Evolutionary conservation across 2,888 invertebrate species (phyloP), one percentile per base, ranked within the genome.

Genomic region (Lacanobia wlatinum): DNA sequence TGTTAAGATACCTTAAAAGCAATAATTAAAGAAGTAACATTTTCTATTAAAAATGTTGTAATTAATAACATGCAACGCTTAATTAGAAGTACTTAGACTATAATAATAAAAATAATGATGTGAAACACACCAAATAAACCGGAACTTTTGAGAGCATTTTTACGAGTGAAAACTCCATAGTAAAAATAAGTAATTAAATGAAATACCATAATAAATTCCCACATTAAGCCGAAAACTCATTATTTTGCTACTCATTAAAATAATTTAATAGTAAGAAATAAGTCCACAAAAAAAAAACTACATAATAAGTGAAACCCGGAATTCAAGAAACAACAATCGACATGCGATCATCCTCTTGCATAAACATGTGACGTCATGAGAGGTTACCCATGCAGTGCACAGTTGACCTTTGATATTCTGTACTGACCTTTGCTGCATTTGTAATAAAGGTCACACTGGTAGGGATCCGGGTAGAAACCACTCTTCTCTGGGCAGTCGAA

Each of bases 361-460:
- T 18, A 5, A 16, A 63, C 16, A 7, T 61, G 34, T 74, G 70
- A 67, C 73, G 60, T 71, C 58, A 70, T 66, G 38, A 64, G 58
- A 64, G 46, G 64, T 71, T 59, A 58, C 34, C 18, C 60, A 64
- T 77, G 65, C 65, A 61, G 70, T 79, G 78, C 79, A 76, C 64
- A 43, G 46, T 21, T 73, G 87, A 92, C 92, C 91, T 94, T 91
- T 91, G 1, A 34, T n/a, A 8, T 48, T 62, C 6, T 91, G 87
- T 94, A 96, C 96, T 95, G 89, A 96, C 96, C 97, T 92, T 97
- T 97, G 71, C 94, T 94, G 94, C 98, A 98, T 87, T 97, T 97
- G 93, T 98, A 98, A 92, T 98, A 98, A 79, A 98, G 96, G 94
- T 98, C 98, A 90, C 98, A 98, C 92, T 98, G 98, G 88, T 97